Evolutionary conservation across 37 sponge, comb jelly and placozoan species (phyloP).

Genomic region (Aphrocallistes beatrix): DNA sequence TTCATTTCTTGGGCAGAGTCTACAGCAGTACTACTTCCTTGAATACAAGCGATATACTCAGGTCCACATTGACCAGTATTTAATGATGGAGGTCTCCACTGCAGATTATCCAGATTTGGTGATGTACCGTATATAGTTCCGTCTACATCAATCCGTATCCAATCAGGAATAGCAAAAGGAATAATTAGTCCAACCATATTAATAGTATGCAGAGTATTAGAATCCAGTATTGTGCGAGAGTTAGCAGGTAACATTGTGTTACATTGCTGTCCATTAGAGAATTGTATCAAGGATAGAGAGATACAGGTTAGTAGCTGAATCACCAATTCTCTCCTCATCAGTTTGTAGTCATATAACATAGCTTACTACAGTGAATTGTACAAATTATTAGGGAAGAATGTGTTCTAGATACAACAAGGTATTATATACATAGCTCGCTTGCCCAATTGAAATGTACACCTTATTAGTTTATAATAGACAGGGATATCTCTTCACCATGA

Average conservation of each 20-base stretch:
- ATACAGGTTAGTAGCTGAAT: neutral
- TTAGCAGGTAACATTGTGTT: neutral
- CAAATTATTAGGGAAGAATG: too few species aligned
- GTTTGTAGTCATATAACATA: too few species aligned
- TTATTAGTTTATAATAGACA: too few species aligned
- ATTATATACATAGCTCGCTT: too few species aligned
- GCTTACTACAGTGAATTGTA: too few species aligned
- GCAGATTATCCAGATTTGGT: neutral
- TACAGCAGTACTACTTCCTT: neutral
- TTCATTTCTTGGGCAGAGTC: neutral
- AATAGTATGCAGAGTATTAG: neutral
- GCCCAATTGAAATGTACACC: too few species aligned
- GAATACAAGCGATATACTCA: neutral
- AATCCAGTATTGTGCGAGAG: neutral
- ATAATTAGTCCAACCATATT: neutral
- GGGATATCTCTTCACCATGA: too few species aligned
- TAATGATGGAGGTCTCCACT: neutral
- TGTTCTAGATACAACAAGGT: too few species aligned
- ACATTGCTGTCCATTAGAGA: neutral
- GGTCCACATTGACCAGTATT: constrained; percentile 13
- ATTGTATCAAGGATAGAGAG: neutral
- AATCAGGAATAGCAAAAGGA: neutral
- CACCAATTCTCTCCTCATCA: too few species aligned
- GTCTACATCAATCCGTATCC: neutral
- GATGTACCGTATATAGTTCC: neutral